phyloP scores from a whole-genome alignment of 2,113 vertebrate genomes.

The Hippocampus guttulatus region DNA sequence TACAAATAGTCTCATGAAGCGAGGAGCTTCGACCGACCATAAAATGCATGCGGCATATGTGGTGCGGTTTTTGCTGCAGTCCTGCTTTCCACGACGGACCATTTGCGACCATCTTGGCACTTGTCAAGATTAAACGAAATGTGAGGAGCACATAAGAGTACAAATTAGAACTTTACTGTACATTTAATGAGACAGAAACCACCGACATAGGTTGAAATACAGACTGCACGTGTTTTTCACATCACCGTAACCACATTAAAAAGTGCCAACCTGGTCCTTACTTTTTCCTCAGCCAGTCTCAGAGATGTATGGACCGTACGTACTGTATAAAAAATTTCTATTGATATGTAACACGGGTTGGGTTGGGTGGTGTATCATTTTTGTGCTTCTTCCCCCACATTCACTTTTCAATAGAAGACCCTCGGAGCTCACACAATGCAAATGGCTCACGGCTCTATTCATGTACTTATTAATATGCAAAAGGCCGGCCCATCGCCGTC shows the following conservation, averaged over 20 bases:
- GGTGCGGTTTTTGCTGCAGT: neutral
- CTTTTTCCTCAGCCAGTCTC: neutral
- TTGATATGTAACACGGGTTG: conserved; percentile 67
- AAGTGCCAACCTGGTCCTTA: neutral
- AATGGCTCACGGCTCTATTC: conserved; percentile 69
- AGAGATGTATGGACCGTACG: neutral
- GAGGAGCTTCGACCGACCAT: neutral
- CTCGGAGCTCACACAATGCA: conserved; percentile 69
- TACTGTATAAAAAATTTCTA: conserved; percentile 37
- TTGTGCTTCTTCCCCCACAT: conserved; percentile 30
- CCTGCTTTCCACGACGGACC: neutral
- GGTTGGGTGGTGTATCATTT: conserved; percentile 24
- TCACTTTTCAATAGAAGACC: conserved; percentile 58
- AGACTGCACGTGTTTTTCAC: neutral
- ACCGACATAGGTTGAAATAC: neutral
- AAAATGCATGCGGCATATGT: neutral
- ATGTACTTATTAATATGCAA: conserved; percentile 76
- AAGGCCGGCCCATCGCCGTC: conserved; percentile 63
- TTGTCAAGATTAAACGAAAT: conserved; percentile 1
- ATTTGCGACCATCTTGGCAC: neutral
- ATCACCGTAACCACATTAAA: neutral
- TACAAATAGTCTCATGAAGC: neutral
- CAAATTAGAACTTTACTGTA: neutral
- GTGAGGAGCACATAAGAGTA: neutral
- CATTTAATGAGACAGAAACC: neutral